Evolutionary conservation across 2,888 invertebrate genomes (phyloP).

Genomic region (Iphiclides podalirius): DNA sequence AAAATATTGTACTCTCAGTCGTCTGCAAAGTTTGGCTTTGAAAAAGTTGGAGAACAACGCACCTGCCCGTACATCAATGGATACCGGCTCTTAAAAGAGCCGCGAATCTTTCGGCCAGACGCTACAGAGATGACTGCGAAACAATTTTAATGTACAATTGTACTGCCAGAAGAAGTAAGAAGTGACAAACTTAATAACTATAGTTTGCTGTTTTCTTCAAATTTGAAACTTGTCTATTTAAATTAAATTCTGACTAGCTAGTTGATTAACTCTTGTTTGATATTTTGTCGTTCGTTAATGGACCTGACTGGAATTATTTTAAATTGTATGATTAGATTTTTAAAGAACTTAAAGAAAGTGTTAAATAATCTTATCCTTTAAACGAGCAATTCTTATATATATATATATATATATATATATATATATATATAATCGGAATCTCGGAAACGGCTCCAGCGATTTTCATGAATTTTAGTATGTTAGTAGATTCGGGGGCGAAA

Average conservation of each 20-base stretch:
- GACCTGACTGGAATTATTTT: not conserved
- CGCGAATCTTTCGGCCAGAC: slow-evolving; percentile 35
- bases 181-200: slow-evolving; percentile 31
- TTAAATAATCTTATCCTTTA: too few relatives aligned
- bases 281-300: not conserved
- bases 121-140: slow-evolving; percentile 29
- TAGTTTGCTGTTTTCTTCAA: slow-evolving; percentile 24
- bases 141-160: slow-evolving; percentile 34
- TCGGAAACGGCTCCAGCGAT: too few relatives aligned
- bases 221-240: slow-evolving; percentile 25
- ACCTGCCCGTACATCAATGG: slow-evolving; percentile 58
- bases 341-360: not conserved
- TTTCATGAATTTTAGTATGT: too few relatives aligned
- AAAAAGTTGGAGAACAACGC: slow-evolving; percentile 56
- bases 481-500: too few relatives aligned
- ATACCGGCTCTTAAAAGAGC: slow-evolving; percentile 42
- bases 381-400: too few relatives aligned
- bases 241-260: slow-evolving; percentile 23
- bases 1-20: slow-evolving; percentile 24
- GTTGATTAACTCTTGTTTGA: slow-evolving; percentile 13
- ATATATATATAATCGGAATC: too few relatives aligned
- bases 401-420: too few relatives aligned
- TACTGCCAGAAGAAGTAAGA: slow-evolving; percentile 31
- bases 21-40: slow-evolving; percentile 71
- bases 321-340: not conserved